phyloP scores from a whole-genome alignment of 2,797 vertebrate species.

The Coccyzus lansbergi region DNA sequence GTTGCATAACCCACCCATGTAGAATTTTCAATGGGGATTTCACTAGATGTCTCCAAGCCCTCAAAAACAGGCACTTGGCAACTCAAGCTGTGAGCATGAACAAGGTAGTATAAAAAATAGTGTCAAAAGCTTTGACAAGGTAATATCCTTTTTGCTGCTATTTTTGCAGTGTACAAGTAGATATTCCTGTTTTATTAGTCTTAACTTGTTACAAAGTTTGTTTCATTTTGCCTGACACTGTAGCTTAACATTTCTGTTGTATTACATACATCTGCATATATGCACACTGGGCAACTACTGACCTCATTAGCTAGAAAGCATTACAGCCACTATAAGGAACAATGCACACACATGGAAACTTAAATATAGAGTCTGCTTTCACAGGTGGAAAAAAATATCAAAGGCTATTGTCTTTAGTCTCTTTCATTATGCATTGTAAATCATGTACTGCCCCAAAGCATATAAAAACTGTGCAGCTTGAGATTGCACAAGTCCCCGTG shows the following conservation, averaged over 20 bases:
- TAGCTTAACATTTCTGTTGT: neutral
- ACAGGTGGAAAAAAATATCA: neutral
- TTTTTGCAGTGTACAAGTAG: neutral
- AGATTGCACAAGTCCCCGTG: neutral
- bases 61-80: neutral
- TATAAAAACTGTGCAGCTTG: neutral
- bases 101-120: neutral
- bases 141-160: neutral
- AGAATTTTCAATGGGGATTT: neutral
- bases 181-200: neutral
- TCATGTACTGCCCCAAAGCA: neutral
- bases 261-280: neutral
- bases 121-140: neutral
- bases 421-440: neutral
- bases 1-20: fast-evolving
- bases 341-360: neutral
- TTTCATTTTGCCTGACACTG: neutral
- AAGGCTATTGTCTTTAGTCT: neutral
- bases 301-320: neutral
- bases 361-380: neutral
- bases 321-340: neutral
- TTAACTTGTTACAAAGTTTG: neutral
- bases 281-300: neutral
- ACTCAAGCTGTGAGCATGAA: neutral
- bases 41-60: neutral